Conservation (phyloP, 2,797 vertebrate species). For the Apodemus agrarius region DNA sequence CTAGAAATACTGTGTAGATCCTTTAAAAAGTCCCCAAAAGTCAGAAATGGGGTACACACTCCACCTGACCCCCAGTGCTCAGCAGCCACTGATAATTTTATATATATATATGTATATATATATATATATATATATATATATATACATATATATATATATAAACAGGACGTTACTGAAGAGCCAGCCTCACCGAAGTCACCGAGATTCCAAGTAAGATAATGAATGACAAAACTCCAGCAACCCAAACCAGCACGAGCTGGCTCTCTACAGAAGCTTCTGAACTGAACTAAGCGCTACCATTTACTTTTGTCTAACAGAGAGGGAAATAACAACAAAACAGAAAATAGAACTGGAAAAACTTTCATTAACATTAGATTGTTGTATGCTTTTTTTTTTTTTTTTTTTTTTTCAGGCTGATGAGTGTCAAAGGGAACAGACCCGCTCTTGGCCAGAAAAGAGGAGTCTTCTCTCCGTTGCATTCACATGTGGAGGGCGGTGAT, state of each 20-base stretch:
- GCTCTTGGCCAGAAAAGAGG: conserved; percentile 6
- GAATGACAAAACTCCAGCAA: conserved; percentile 6
- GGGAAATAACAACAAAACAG: neutral
- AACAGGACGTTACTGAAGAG: neutral
- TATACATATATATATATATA: too few relatives aligned
- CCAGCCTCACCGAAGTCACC: neutral
- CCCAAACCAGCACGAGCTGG: neutral
- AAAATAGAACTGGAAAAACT: neutral
- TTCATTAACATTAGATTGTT: conserved; percentile 8
- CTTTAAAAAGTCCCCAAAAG: conserved; percentile 63
- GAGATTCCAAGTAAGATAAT: conserved; percentile 34
- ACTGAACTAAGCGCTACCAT: neutral
- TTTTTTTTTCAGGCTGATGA: conserved; percentile 21
- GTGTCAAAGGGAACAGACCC: neutral
- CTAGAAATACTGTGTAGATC: conserved; percentile 73
- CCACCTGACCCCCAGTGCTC: neutral
- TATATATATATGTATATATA: too few relatives aligned
- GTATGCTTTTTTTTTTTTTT: conserved; percentile 12
- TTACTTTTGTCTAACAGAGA: conserved; percentile 22
- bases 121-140: too few relatives aligned
- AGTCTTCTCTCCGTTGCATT: conserved; percentile 24
- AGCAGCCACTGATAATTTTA: neutral
- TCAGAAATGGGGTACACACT: conserved; percentile 7
- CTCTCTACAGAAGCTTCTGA: neutral
- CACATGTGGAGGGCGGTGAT: conserved; percentile 39